phyloP scores from a whole-genome alignment of 1,140 invertebrate species.

The Goniozus legneri region DNA sequence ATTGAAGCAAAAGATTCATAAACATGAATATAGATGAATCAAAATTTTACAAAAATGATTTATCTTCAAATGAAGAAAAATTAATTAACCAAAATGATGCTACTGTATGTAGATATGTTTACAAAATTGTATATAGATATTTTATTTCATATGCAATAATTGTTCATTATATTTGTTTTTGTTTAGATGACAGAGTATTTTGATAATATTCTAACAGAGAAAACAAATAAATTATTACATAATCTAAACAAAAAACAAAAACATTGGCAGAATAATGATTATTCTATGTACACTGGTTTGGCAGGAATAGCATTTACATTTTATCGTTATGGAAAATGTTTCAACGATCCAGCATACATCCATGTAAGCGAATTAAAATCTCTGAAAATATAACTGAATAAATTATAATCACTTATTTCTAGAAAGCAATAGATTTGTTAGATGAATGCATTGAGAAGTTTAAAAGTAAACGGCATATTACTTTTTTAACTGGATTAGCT shows the following conservation, averaged over 20 bases:
- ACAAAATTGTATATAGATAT: not conserved
- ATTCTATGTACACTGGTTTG: conserved; percentile 55
- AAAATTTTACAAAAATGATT: conserved; percentile 33
- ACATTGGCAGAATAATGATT: conserved; percentile 40
- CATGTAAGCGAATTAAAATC: conserved; percentile 19
- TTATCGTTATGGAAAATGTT: conserved; percentile 49
- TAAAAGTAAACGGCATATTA: conserved; percentile 53
- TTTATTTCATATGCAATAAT: too few species aligned
- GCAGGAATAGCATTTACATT: conserved; percentile 58
- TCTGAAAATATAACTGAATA: not conserved
- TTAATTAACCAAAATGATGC: conserved; percentile 18
- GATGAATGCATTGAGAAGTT: conserved; percentile 47
- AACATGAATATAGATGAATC: too few species aligned
- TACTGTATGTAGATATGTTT: conserved; percentile 20
- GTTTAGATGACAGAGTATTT: conserved; percentile 33
- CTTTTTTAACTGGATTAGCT: conserved; percentile 76
- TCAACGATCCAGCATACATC: conserved; percentile 26
- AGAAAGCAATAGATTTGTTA: conserved; percentile 54
- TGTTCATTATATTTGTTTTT: too few species aligned
- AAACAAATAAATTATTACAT: conserved; percentile 25
- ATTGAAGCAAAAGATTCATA: too few species aligned
- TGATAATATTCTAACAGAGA: conserved; percentile 19
- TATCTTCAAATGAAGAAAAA: conserved; percentile 1
- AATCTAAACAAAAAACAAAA: conserved; percentile 30
- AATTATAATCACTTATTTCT: conserved; percentile 3